phyloP scores from a whole-genome alignment of 2,888 invertebrate species.

The Penaeus monodon region DNA sequence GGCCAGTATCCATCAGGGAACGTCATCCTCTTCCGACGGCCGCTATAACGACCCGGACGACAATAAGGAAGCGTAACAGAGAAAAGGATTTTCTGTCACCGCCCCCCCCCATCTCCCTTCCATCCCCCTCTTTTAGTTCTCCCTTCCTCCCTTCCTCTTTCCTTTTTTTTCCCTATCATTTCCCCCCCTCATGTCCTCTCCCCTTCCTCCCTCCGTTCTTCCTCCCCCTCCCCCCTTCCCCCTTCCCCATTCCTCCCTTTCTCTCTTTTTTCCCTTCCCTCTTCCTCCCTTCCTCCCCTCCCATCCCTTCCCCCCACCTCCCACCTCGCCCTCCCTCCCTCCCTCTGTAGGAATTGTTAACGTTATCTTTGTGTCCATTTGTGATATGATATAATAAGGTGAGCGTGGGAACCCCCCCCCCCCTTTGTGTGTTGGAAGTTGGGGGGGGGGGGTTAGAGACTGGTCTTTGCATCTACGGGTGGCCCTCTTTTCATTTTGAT shows the following conservation, averaged over 20 bases:
- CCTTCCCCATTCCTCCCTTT: background rate
- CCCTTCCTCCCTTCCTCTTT: background rate
- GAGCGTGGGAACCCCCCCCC: no score
- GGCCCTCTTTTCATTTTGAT: background rate
- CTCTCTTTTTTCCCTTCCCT: background rate
- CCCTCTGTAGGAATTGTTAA: background rate
- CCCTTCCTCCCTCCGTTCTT: background rate
- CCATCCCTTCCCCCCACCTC: accelerated
- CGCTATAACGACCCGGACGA: no score
- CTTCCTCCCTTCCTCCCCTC: background rate
- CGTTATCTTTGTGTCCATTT: no score
- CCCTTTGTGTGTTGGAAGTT: background rate
- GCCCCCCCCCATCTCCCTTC: background rate
- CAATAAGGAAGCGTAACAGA: no score
- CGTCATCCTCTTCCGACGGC: no score
- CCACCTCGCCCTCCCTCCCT: no score
- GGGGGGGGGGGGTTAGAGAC: slow-evolving; percentile 5
- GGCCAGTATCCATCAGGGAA: no score
- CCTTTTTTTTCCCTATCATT: background rate
- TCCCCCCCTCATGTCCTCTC: background rate
- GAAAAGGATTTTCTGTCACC: no score
- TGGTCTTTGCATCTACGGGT: background rate
- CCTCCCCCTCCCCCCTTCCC: background rate
- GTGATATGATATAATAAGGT: no score
- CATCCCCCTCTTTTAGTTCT: background rate